Evolutionary conservation across 2,888 invertebrate genomes (phyloP), one percentile per base, ranked within the genome.

Genomic region (Pristionchus fissidentatus): DNA sequence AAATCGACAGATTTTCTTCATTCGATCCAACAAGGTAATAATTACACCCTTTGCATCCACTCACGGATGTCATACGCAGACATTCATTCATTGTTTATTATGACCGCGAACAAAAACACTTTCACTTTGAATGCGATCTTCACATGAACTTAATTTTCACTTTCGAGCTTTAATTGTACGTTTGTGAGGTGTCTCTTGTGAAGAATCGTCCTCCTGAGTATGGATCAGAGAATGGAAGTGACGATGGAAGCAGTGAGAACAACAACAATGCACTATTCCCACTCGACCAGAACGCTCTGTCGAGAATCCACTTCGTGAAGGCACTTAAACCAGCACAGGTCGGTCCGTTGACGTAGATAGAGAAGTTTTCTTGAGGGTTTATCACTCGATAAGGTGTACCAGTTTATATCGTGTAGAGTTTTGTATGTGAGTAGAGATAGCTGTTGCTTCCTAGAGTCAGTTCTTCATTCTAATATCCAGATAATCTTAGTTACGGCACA

Each of bases 1-100:
- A 93, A 97, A 97, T 93, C 96, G 97, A n/a, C 96, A 97, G 93
- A 95, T 96, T 90, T 97, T 97, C 93, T 96, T 96, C 93, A 96
- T 97, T 86, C 97, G 97, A 93, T 95, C 96, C 83, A 97, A 97
- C 94, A 95, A 97, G 93, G 86, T 78, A 32, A 60, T 29, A 60
- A 60, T 15, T 8, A 60, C 29, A 8, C 62, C 10, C 22, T 62
- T 15, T 49, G 19, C 49, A 15, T 19, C 10, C 19, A 15, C 49
- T 49, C 10, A 15, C 49, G 49, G 19, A 49, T n/a, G n/a, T n/a
- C n/a, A n/a, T n/a, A n/a, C n/a, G n/a, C n/a, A 22, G 38, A 29
- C 22, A 15, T 8, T 22, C 26, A 2, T 3, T n/a, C 5, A 60
- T 32, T 10, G 60, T 15, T 0, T 15, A 32, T n/a, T 57, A n/a